These are phyloP conservation scores for Montipora capitata DNA, from an alignment of 92 coral and sea anemone genomes.

Conservation along the genomic window DNA sequence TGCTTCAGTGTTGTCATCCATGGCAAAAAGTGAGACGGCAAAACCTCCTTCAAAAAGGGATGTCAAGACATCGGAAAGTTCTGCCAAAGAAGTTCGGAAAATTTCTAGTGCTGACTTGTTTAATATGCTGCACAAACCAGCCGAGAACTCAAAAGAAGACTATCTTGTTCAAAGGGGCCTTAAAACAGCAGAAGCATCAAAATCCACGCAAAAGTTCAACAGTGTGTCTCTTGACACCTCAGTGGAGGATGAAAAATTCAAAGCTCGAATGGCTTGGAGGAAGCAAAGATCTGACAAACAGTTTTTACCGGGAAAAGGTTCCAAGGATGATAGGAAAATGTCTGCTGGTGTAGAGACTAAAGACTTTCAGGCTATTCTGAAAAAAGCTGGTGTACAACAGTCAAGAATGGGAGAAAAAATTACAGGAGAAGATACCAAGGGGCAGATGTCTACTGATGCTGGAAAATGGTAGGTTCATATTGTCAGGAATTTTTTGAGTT, in stretches of 20 bases:
- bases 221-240: conserved; percentile 56
- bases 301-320: conserved; percentile 36
- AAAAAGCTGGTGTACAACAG: conserved; percentile 51
- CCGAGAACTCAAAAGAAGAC: conserved; percentile 54
- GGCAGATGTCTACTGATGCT: not conserved
- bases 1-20: conserved; percentile 20
- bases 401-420: not conserved
- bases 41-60: conserved; percentile 13
- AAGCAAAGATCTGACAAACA: conserved; percentile 77
- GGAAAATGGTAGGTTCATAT: conserved; percentile 16
- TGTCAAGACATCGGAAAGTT: conserved; percentile 31
- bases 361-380: conserved; percentile 80
- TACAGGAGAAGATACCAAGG: not conserved
- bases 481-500: not conserved
- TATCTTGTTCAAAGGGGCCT: conserved; percentile 60
- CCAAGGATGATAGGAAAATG: conserved; percentile 21
- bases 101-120: conserved; percentile 88
- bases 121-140: conserved; percentile 75
- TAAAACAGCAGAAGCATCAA: conserved; percentile 61
- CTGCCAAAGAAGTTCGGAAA: conserved; percentile 40
- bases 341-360: conserved; percentile 38
- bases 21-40: conserved; percentile 1
- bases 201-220: conserved; percentile 42
- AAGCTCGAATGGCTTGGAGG: conserved; percentile 80
- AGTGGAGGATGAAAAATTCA: conserved; percentile 71